Evolutionary conservation across 2,797 vertebrate species (phyloP).

Genomic region (Hemitrygon akajei): DNA sequence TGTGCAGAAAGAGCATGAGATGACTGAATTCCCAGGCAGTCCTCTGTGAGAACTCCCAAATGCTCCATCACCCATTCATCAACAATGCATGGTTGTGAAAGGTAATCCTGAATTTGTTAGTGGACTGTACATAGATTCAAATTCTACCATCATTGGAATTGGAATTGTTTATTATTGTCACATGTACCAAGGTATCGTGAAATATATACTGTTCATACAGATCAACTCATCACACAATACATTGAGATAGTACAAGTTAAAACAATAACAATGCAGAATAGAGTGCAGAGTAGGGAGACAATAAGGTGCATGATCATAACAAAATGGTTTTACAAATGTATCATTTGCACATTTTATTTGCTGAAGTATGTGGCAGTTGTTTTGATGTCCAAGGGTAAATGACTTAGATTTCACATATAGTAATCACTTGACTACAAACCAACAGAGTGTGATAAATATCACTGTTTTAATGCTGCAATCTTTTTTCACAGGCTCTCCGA

Average conservation of each 20-base stretch:
- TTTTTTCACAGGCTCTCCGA: slow-evolving; percentile 70
- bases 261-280: no score
- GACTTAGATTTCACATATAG: not conserved
- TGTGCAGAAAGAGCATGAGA: not conserved
- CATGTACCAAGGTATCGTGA: no score
- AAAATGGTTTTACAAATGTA: not conserved
- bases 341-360: not conserved
- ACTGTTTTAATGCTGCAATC: slow-evolving; percentile 27
- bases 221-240: no score
- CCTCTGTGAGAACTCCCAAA: not conserved
- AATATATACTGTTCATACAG: no score
- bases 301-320: no score
- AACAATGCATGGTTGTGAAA: no score
- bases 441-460: not conserved
- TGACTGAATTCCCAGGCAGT: not conserved
- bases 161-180: no score
- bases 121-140: not conserved
- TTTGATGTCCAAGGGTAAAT: not conserved
- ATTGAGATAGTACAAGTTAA: no score
- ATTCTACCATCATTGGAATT: no score
- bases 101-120: not conserved
- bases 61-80: not conserved
- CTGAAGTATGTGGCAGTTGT: not conserved
- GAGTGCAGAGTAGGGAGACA: no score
- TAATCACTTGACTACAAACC: not conserved